phyloP scores from a whole-genome alignment of 2,113 vertebrate species.

The Alligator sinensis region DNA sequence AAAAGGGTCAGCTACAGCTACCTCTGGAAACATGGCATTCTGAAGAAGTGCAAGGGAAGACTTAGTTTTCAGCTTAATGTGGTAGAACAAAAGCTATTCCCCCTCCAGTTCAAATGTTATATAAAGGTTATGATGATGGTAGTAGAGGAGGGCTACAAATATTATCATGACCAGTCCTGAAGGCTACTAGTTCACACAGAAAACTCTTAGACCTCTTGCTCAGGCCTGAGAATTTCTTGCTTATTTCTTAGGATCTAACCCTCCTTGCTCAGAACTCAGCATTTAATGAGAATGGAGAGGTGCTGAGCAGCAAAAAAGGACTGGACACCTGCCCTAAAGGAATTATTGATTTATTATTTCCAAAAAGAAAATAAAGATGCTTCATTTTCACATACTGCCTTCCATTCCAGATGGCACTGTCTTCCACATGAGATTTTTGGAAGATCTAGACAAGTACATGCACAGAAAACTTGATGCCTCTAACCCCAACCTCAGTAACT shows the following conservation, averaged over 20 bases:
- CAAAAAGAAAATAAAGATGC: constrained; percentile 3
- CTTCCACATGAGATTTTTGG: neutral
- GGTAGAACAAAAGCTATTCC: constrained; percentile 59
- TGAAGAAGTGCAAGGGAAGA: constrained; percentile 58
- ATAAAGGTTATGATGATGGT: constrained; percentile 10
- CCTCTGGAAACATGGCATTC: constrained; percentile 22
- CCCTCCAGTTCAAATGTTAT: constrained; percentile 58
- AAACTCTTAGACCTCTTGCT: neutral
- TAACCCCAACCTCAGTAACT: neutral
- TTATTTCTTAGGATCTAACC: neutral
- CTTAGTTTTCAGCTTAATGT: constrained; percentile 49
- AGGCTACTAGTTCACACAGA: neutral
- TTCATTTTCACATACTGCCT: neutral
- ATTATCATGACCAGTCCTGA: neutral
- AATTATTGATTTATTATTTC: neutral
- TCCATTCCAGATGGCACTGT: neutral
- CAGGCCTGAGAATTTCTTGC: neutral
- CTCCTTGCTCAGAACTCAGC: neutral
- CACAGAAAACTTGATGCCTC: neutral
- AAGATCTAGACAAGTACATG: neutral
- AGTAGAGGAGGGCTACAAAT: constrained; percentile 49
- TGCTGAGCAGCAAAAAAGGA: neutral
- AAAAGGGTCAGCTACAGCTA: constrained; percentile 51
- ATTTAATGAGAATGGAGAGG: too few species aligned
- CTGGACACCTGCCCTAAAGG: neutral